Percentiles rank a stretch among this genome's conserved stretches.
phyloP scores from a whole-genome alignment of 2,113 vertebrate species.

The Notarius quadriscutis region DNA sequence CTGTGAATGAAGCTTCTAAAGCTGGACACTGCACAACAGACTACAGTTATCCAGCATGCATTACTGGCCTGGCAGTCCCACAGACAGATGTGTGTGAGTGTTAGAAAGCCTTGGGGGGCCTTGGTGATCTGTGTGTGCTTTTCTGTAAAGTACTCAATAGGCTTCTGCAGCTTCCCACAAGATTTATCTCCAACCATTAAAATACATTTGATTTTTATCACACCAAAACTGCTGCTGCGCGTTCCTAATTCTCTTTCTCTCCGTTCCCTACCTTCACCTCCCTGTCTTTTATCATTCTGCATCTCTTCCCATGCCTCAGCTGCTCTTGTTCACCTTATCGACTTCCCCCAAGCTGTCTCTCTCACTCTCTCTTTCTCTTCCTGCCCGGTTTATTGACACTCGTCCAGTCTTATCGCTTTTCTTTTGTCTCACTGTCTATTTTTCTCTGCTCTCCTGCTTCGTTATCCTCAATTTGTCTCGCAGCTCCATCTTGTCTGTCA shows the following conservation, averaged over 20 bases:
- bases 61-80: not conserved
- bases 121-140: constrained; percentile 17
- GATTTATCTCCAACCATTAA: constrained; percentile 72
- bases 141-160: constrained; percentile 33
- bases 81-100: constrained; percentile 18
- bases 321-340: constrained; percentile 27
- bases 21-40: not conserved
- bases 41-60: constrained; percentile 6
- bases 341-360: constrained; percentile 25
- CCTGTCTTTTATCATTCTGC: constrained; percentile 53
- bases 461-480: constrained; percentile 11
- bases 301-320: constrained; percentile 27
- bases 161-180: constrained; percentile 20
- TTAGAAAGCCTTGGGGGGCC: not conserved
- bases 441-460: constrained; percentile 1
- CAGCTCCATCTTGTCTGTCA: constrained; percentile 20
- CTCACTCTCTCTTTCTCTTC: constrained; percentile 26
- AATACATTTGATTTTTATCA: constrained; percentile 71
- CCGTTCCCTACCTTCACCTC: constrained; percentile 51
- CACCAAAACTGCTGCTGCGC: constrained; percentile 3
- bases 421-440: constrained; percentile 25
- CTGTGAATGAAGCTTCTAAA: not conserved
- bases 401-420: constrained; percentile 14
- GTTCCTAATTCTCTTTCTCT: constrained; percentile 33
- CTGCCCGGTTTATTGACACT: not conserved